phyloP scores from a whole-genome alignment of 2,113 vertebrate genomes.

The Pholis gunnellus region DNA sequence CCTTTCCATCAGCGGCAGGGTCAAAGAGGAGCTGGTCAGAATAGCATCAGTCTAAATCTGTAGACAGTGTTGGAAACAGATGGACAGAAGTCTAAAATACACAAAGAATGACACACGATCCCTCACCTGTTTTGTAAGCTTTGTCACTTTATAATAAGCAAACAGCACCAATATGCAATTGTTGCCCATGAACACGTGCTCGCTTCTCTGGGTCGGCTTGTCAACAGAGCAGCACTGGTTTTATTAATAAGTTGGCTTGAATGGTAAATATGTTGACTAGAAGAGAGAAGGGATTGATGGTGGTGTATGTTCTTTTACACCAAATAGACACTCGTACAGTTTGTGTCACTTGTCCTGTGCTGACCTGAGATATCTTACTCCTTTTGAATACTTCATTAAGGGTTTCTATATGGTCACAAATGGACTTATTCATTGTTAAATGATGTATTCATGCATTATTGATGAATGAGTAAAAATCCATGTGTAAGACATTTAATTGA shows the following conservation, averaged over 20 bases:
- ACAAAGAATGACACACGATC: slow-evolving; percentile 14
- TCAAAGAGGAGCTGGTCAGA: slow-evolving; percentile 50
- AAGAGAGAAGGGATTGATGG: slow-evolving; percentile 19
- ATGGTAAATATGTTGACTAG: slow-evolving; percentile 4
- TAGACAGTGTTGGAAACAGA: slow-evolving; percentile 12
- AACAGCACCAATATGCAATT: slow-evolving; percentile 24
- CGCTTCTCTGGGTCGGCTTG: neutral
- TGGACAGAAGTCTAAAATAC: slow-evolving; percentile 49
- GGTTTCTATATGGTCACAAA: neutral
- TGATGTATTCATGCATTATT: neutral
- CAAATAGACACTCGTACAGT: neutral
- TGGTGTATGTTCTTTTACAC: neutral
- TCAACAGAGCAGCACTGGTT: slow-evolving; percentile 5
- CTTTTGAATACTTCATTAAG: neutral
- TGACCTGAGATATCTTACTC: neutral
- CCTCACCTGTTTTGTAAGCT: slow-evolving; percentile 63
- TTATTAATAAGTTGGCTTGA: slow-evolving; percentile 47
- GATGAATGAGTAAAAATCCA: neutral
- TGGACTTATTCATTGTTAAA: neutral
- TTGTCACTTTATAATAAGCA: slow-evolving; percentile 42
- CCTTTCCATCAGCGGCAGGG: slow-evolving; percentile 15
- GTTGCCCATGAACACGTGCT: slow-evolving; percentile 11
- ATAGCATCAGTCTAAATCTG: slow-evolving; percentile 50
- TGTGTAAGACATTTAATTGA: neutral
- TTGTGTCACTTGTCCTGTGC: neutral